Evolutionary conservation across 2,113 vertebrate genomes (phyloP), one percentile per base, ranked within the genome.

Genomic region (Epinephelus cyanopodus): DNA sequence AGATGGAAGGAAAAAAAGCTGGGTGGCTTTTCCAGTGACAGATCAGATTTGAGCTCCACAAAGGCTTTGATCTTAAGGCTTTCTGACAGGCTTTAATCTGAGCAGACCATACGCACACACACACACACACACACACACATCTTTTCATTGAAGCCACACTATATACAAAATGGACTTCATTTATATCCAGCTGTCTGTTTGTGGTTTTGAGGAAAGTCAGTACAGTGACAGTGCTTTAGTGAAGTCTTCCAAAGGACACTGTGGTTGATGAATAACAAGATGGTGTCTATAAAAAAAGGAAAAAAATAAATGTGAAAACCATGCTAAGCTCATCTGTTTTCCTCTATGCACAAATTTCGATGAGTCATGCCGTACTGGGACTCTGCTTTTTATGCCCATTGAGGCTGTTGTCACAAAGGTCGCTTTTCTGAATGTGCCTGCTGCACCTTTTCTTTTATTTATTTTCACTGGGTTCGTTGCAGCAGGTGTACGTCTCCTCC

Each of bases 71-170:
- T 95, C 92, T 83, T 79, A 78, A 91, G 75, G 82, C 90, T 89
- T 73, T 81, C 70, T 81, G 90, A 86, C 84, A 91, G 83, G 58
- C 89, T 95, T 94, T 94, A 89, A 93, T 94, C 91, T 89, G 74
- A 81, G 63, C 56, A 78, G 65, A 76, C 79, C 60, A 48, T 27
- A 77, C 65, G 48, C 56, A 78, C 61, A 75, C 79, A 72, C 27
- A 67, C 10, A 29, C 3, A 42, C 29, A 58, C 23, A 45, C 11
- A 72, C 9, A 0, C 37, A 78, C 1, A 45, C 0, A 52, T 27
- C 11, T 67, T 79, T 80, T 76, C 37, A 87, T 18, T 63, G 53
- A 72, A 69, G 53, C 39, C n/a, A 83, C 57, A 67, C 48, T 15
- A 9, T 58, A 61, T 42, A 78, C 29, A 74, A 13, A 85, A 79